Evolutionary conservation across 2,888 invertebrate genomes (phyloP), one percentile per base, ranked within the genome.

Genomic region (Aleiodes alternator): DNA sequence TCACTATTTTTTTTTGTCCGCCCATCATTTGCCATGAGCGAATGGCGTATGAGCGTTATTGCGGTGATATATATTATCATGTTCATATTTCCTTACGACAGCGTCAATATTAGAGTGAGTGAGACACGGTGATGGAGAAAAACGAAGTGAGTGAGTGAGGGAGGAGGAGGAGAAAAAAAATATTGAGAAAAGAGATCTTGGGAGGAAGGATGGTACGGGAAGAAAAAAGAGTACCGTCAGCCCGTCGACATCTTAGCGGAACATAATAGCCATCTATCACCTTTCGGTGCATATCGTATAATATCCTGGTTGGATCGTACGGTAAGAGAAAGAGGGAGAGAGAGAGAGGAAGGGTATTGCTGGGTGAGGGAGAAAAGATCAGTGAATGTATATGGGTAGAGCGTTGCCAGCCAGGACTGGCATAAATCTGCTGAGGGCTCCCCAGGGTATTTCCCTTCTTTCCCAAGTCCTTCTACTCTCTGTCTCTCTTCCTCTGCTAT

Each of bases 391-490:
- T 72, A 73, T 55, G 79, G 80, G 80, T 73, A 74, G 78, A 79
- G 79, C 79, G 82, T 82, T 84, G 84, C 82, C 82, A 85, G 83
- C 83, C 81, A 81, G 82, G 85, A 84, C 83, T 82, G 84, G 84
- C 86, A 89, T 88, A 88, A 89, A 89, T 88, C 88, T 87, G 86
- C 86, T 84, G 87, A 86, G 85, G 85, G 86, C 83, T 88, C 88
- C 87, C 87, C 77, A 74, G 88, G 84, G 88, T 85, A 85, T 88
- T 85, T 87, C 85, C 83, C 85, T 81, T 84, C 85, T 83, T 81
- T 81, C 79, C 81, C 76, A 73, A 75, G 56, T 75, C 78, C 64
- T 56, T 66, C 34, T 57, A 53, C 70, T 69, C 68, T 76, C 77
- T 76, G 68, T 43, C 1, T 3, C 43, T 51, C 57, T 75, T 57